Conservation (phyloP, 1,140 invertebrate species). For the Asobara japonica region DNA sequence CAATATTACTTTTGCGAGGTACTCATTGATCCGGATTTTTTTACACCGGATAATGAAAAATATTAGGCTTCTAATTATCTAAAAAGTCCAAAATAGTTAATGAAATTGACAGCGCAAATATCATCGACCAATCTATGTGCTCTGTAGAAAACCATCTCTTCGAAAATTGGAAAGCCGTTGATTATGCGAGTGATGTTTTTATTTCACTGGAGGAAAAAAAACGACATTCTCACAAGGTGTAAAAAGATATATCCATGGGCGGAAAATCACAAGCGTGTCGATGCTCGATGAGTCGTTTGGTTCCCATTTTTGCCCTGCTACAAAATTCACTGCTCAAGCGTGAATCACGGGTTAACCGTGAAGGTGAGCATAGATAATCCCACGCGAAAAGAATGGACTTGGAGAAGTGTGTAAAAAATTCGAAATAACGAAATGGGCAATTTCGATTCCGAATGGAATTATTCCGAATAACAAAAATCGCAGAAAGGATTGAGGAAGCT, state of each 20-base stretch:
- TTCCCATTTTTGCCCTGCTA: conserved; percentile 13
- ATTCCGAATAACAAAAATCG: too few species aligned
- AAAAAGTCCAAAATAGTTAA: too few species aligned
- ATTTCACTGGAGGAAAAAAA: too few species aligned
- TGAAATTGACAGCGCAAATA: too few species aligned
- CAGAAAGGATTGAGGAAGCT: too few species aligned
- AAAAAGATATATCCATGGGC: conserved; percentile 20
- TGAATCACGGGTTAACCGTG: conserved; percentile 10
- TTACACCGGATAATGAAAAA: too few species aligned
- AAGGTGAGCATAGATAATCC: conserved; percentile 21
- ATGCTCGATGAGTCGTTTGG: conserved; percentile 15
- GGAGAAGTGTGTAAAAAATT: background rate
- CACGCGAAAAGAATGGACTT: conserved; percentile 13
- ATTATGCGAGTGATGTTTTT: background rate
- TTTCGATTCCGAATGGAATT: too few species aligned
- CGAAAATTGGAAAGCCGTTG: background rate
- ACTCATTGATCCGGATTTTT: too few species aligned
- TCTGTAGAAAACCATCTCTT: background rate
- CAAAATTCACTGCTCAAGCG: conserved; percentile 13
- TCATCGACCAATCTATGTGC: too few species aligned
- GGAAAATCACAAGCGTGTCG: conserved; percentile 14
- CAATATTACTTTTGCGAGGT: too few species aligned
- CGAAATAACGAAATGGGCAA: background rate
- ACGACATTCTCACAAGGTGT: background rate
- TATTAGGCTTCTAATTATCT: too few species aligned